Evolutionary conservation across 1,140 invertebrate species (phyloP).

Genomic region (Lithobius niger): DNA sequence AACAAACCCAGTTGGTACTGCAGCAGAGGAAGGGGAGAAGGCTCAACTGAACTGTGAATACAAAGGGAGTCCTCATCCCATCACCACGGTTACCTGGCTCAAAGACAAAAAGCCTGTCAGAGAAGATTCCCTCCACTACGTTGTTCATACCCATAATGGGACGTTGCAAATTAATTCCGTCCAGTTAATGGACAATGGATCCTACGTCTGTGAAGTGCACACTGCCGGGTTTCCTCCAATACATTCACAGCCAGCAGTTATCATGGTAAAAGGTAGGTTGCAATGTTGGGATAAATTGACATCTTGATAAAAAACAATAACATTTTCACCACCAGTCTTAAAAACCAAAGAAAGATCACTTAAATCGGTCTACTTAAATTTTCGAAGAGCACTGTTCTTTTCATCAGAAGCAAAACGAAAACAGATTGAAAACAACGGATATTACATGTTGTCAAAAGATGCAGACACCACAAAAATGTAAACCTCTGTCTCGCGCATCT

Average conservation of each 20-base stretch:
- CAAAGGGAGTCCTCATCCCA: constrained; percentile 42
- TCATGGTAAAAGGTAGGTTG: constrained; percentile 40
- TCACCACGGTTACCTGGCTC: constrained; percentile 52
- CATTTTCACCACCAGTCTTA: too few relatives aligned
- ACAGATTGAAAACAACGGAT: too few relatives aligned
- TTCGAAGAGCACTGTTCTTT: too few relatives aligned
- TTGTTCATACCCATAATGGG: constrained; percentile 36
- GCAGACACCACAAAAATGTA: too few relatives aligned
- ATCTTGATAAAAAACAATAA: constrained; percentile 5
- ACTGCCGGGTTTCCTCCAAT: constrained; percentile 48
- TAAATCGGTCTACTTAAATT: too few relatives aligned
- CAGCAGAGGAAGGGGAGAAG: constrained; percentile 50
- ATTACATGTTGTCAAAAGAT: too few relatives aligned
- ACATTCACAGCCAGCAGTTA: constrained; percentile 41
- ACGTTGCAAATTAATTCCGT: constrained; percentile 45
- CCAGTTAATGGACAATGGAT: constrained; percentile 45
- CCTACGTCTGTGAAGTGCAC: constrained; percentile 50
- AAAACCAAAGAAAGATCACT: too few relatives aligned
- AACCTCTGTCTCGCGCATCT: too few relatives aligned
- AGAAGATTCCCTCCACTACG: constrained; percentile 26
- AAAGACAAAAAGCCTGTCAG: constrained; percentile 50
- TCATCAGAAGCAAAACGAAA: too few relatives aligned
- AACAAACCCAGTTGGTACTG: constrained; percentile 38
- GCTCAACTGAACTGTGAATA: constrained; percentile 49
- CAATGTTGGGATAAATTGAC: constrained; percentile 8